Evolutionary conservation across 2,888 invertebrate species (phyloP).

Genomic region (Tenthredo distinguenda): DNA sequence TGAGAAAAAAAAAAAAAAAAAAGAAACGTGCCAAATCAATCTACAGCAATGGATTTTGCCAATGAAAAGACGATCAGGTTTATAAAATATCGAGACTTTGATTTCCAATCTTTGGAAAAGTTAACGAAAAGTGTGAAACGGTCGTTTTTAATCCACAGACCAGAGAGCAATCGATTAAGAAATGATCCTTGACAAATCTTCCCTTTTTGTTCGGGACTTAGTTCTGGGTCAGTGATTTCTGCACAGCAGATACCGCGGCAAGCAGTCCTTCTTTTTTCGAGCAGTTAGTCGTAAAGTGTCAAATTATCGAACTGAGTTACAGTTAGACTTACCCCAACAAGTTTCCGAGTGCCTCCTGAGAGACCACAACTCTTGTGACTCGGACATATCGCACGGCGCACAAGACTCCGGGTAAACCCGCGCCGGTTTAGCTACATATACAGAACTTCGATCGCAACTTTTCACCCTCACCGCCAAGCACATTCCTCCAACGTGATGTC

Average conservation of each 20-base stretch:
- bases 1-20: background rate
- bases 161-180: slow-evolving; percentile 4
- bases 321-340: slow-evolving; percentile 51
- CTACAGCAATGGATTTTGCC: background rate
- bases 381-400: slow-evolving; percentile 36
- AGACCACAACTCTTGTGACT: slow-evolving; percentile 46
- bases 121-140: slow-evolving; percentile 12
- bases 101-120: background rate
- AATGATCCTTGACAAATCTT: slow-evolving; percentile 44
- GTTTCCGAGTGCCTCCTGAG: slow-evolving; percentile 48
- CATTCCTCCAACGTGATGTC: slow-evolving; percentile 28
- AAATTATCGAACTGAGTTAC: slow-evolving; percentile 51
- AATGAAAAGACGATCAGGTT: background rate
- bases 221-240: slow-evolving; percentile 43
- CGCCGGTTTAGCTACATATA: slow-evolving; percentile 6
- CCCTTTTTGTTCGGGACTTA: slow-evolving; percentile 41
- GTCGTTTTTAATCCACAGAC: slow-evolving; percentile 21
- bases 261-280: slow-evolving; percentile 25
- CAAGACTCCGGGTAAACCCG: slow-evolving; percentile 2
- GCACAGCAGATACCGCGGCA: slow-evolving; percentile 31
- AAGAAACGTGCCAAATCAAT: background rate
- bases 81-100: slow-evolving; percentile 3
- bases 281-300: slow-evolving; percentile 50
- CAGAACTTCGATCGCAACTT: slow-evolving; percentile 41
- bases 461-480: slow-evolving; percentile 33